These are phyloP conservation scores for Carcharodon carcharias DNA, from an alignment of 2,797 vertebrate species.

Conservation along the genomic window DNA sequence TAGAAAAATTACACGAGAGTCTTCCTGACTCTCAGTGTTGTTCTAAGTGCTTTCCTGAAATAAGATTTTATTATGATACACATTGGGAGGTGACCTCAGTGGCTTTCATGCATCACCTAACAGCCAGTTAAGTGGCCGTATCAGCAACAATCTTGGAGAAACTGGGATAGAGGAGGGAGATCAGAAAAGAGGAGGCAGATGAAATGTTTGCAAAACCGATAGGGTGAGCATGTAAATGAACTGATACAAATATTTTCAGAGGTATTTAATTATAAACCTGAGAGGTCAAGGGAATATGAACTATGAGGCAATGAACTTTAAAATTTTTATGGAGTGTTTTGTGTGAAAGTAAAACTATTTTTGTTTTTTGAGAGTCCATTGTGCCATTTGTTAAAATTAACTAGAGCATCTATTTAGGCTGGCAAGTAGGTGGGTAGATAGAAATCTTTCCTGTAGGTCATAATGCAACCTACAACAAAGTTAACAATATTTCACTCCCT, in stretches of 20 bases:
- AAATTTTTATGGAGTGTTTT: not conserved
- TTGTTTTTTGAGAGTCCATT: not conserved
- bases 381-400: not conserved
- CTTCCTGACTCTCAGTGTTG: not conserved
- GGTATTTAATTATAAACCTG: not conserved
- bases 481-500: not conserved
- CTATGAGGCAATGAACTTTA: not conserved
- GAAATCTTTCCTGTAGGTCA: not conserved
- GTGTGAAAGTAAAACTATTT: not conserved
- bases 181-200: not conserved
- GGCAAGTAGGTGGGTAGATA: not conserved
- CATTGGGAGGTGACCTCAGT: not conserved
- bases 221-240: not conserved
- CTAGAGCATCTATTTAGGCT: not conserved
- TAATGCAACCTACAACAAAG: not conserved
- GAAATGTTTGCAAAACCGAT: not conserved
- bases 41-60: not conserved
- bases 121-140: too few relatives aligned
- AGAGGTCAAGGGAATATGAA: not conserved
- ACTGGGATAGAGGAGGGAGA: not conserved
- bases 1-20: too few relatives aligned
- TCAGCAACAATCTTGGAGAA: too few relatives aligned
- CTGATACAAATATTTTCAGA: not conserved
- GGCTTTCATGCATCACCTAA: not conserved
- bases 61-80: not conserved